phyloP scores from a whole-genome alignment of 2,113 vertebrate genomes.

The Hippocampus mohnikei region DNA sequence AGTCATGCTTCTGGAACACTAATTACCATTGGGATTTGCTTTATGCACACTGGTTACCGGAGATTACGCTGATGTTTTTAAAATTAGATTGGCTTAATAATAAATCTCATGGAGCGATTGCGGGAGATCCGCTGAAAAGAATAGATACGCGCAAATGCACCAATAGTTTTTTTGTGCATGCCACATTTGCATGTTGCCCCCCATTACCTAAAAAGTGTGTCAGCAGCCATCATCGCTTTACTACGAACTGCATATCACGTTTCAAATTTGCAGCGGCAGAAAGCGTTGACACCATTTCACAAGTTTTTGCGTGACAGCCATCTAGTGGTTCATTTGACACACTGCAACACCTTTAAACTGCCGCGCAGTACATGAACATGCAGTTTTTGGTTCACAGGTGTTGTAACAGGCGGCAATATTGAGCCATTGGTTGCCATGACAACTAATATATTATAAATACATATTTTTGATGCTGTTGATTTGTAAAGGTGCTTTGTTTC shows the following conservation, averaged over 20 bases:
- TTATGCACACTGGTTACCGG: conserved; percentile 13
- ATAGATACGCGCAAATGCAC: neutral
- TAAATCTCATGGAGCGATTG: neutral
- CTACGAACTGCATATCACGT: neutral
- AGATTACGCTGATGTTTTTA: conserved; percentile 15
- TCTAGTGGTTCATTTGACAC: conserved; percentile 32
- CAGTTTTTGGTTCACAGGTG: neutral
- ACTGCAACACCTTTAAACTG: conserved; percentile 26
- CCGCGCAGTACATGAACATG: too few species aligned
- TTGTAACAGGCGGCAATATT: too few species aligned
- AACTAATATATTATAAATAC: too few species aligned
- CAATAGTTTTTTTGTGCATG: neutral
- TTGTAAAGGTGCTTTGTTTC: too few species aligned
- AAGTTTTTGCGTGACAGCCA: conserved; percentile 13
- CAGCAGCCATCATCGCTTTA: neutral
- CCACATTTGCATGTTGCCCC: neutral
- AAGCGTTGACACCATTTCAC: neutral
- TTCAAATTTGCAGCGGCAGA: neutral
- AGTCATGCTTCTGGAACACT: neutral
- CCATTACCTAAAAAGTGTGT: neutral
- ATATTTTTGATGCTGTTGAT: too few species aligned
- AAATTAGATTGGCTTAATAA: conserved; percentile 9
- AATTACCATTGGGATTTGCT: conserved; percentile 1
- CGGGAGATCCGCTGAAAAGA: neutral
- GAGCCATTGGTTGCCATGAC: too few species aligned